Percentiles rank a stretch among this genome's conserved stretches.
These are phyloP conservation scores for Bombus cullumanus DNA, from an alignment of 1,140 invertebrate species.

Conservation along the genomic window DNA sequence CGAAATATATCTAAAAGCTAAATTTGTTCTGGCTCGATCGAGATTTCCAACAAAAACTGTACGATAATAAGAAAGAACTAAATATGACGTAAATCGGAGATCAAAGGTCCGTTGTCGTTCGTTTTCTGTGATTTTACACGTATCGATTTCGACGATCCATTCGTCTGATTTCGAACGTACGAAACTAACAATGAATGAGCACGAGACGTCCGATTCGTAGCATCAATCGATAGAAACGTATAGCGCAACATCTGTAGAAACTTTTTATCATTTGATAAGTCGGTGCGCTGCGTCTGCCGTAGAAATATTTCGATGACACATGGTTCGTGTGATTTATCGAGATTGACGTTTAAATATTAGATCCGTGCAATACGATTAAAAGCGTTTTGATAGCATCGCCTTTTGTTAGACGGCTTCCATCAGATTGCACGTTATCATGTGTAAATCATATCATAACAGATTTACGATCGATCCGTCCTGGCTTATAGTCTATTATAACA, in stretches of 20 bases:
- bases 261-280: neutral
- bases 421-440: constrained; percentile 34
- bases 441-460: constrained; percentile 41
- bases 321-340: neutral
- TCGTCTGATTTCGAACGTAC: neutral
- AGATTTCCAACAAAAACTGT: neutral
- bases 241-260: neutral
- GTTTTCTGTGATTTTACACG: neutral
- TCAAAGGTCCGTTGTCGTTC: neutral
- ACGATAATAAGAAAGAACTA: neutral
- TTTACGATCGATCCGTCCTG: constrained; percentile 34
- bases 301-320: neutral
- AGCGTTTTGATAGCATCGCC: neutral
- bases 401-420: constrained; percentile 20
- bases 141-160: neutral
- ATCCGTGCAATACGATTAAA: constrained; percentile 20
- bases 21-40: too few relatives aligned
- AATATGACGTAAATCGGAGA: neutral
- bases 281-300: neutral
- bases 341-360: constrained; percentile 29
- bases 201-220: neutral
- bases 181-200: neutral
- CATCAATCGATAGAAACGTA: neutral
- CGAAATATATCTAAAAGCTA: too few relatives aligned
- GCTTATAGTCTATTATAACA: constrained; percentile 13